Base-by-base conservation (phyloP, 30 jellyfish, hydroid and myxozoan genomes). In the Aurelia aurita region DNA sequence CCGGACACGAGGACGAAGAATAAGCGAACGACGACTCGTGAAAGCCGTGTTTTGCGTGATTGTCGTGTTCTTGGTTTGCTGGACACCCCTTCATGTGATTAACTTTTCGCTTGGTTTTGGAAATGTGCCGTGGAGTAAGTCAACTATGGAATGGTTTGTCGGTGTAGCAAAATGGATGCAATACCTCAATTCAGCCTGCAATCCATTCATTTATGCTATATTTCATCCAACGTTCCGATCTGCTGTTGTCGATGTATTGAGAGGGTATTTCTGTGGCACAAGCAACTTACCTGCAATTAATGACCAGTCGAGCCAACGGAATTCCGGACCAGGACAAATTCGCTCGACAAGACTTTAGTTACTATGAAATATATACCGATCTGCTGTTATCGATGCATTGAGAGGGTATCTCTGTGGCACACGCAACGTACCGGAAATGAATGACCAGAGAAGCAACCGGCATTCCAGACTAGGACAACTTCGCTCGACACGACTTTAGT, bases 31-130 rank as follows among this genome's bases (percentile, higher is more conserved):
- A 55, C 67, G 67, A 22, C 29, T 55, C 29, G 29, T n/a, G 29
- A 55, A 55, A 22, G 29, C 67, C 13, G 67, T 55, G 25, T 22
- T 55, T 10, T 55, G 67, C 29, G 67, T 55, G 67, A 55, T 55
- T 55, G 29, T 55, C 67, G 67, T 55, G 67, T 55, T 55, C 29
- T 55, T 55, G 67, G 29, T 55, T 22, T 55, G 67, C 67, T 55
- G 67, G 67, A 55, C 67, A 19, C 67, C 67, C 2, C 25, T 55
- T 22, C 67, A 55, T 55, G 67, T 55, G 25, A 19, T 55, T 6
- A 55, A 55, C 67, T 19, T 55, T 22, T 55, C 29, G 67, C 29
- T 22, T 55, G 67, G 67, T n/a, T 55, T 55, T 13, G 15, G 25
- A 5, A 19, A n/a, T n/a, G 29, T 55, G 29, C 28, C 25, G 29